Percentiles rank a stretch among this genome's conserved stretches.
Conservation (phyloP, 2,113 vertebrate species). For the Drymodes brunneopygia region DNA sequence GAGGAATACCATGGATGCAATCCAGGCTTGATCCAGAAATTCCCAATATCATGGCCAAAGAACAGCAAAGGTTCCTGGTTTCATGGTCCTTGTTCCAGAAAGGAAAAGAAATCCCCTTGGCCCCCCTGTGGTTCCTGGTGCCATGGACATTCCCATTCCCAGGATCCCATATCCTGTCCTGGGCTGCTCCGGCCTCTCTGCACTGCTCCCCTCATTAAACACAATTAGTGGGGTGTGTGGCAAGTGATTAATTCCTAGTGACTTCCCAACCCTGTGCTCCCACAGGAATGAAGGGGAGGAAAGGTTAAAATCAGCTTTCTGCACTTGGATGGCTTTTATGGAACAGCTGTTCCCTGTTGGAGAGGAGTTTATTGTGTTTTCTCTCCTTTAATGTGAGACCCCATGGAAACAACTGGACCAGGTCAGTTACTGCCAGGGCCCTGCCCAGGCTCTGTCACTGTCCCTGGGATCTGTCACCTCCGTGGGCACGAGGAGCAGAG, state of each 20-base stretch:
- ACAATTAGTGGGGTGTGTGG: background rate
- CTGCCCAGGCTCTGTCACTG: background rate
- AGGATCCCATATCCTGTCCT: background rate
- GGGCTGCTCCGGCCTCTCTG: fast-evolving
- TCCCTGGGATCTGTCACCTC: background rate
- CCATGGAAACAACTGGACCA: background rate
- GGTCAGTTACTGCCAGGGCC: background rate
- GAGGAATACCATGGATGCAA: background rate
- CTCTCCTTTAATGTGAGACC: background rate
- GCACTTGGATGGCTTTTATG: background rate
- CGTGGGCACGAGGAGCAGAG: fast-evolving
- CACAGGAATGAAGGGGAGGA: background rate
- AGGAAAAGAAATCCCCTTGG: background rate
- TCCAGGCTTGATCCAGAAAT: background rate
- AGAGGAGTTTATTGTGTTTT: background rate
- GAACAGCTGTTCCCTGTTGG: background rate
- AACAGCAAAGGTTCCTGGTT: background rate
- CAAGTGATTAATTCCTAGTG: background rate
- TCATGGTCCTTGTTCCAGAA: background rate
- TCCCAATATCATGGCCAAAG: fast-evolving
- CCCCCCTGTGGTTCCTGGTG: fast-evolving
- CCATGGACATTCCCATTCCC: background rate
- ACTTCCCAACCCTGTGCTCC: background rate
- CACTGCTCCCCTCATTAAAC: background rate
- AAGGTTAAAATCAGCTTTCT: background rate